Evolutionary conservation across 2,113 vertebrate genomes (phyloP), one percentile per base, ranked within the genome.

Genomic region (Esox niger): DNA sequence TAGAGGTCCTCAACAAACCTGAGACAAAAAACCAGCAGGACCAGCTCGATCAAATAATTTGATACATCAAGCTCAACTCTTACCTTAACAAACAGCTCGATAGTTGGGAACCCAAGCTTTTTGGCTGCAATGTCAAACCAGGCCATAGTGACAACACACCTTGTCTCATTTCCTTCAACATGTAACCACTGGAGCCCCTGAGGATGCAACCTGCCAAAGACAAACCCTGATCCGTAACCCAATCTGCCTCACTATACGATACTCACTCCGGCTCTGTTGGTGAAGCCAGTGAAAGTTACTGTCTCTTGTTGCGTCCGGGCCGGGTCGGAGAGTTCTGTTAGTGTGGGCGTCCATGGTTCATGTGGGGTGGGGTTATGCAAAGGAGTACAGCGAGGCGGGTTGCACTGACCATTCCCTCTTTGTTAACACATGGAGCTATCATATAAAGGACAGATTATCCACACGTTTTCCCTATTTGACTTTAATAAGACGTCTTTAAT

Each of bases 31-130:
- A 10, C 17, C 46, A 30, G 17, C 23, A 13, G 26, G 6, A 55
- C 7, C n/a, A 54, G 31, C 20, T 26, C 23, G 1, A 31, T 46
- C 47, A 11, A 57, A 23, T 38, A 15, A 3, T 4, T 33, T 2
- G 3, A 57, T n/a, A 10, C 62, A 8, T 6, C 15, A 35, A 25
- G 23, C 15, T 2, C 20, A 54, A 54, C 2, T 25, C 81, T 86
- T 82, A 91, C 89, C 89, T 91, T 87, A n/a, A 91, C 89, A 70
- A 90, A 87, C 68, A 90, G 71, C 74, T 89, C 88, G 43, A 84
- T 82, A 62, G 70, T 67, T 17, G 86, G 88, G 9, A 87, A 77
- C 4, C 71, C 87, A 35, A 75, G 31, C 61, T 85, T 78, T 63
- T 80, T 70, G 38, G 72, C 75, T 26, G 66, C 55, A n/a, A 57